phyloP scores from a whole-genome alignment of 2,797 vertebrate genomes.

The Mus spretus region DNA sequence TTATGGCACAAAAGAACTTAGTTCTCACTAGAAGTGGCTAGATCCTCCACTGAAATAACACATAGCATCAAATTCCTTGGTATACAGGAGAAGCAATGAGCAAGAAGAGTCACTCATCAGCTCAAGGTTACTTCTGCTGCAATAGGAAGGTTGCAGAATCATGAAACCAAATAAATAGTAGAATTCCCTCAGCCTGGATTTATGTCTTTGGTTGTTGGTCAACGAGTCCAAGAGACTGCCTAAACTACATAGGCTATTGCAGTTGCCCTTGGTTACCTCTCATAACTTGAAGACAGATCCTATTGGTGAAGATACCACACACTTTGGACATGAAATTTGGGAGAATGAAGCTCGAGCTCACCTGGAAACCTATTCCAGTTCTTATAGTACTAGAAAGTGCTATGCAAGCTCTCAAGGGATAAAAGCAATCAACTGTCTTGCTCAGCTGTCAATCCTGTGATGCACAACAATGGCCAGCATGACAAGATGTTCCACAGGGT shows the following conservation, averaged over 20 bases:
- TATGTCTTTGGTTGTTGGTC: background rate
- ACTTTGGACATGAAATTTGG: background rate
- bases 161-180: slow-evolving; percentile 44
- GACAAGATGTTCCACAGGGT: background rate
- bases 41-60: background rate
- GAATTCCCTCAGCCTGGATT: background rate
- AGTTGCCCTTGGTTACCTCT: background rate
- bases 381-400: background rate
- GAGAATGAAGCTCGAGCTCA: background rate
- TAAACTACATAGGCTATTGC: background rate
- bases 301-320: background rate
- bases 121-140: background rate
- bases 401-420: background rate
- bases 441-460: background rate
- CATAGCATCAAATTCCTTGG: background rate
- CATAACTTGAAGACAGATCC: background rate
- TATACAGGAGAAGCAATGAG: background rate
- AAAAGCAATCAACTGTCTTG: background rate
- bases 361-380: background rate
- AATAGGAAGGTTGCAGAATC: slow-evolving; percentile 2
- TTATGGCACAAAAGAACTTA: background rate
- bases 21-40: background rate
- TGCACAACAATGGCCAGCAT: background rate
- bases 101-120: background rate
- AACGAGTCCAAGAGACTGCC: background rate